phyloP scores from a whole-genome alignment of 1,140 invertebrate species.

The Myzus persicae region DNA sequence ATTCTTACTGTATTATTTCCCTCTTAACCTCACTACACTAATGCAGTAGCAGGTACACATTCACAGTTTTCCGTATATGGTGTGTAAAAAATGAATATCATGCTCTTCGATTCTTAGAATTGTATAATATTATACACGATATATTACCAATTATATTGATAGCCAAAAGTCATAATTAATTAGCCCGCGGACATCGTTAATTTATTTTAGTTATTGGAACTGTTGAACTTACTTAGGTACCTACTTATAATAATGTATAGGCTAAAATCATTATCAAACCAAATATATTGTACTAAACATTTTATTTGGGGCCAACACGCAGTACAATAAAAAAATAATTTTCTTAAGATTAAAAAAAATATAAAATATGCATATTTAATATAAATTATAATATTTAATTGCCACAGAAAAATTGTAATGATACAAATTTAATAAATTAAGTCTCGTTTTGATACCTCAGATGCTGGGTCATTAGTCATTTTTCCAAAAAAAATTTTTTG shows the following conservation, averaged over 20 bases:
- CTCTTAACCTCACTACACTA: background rate
- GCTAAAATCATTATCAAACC: background rate
- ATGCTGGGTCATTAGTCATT: slow-evolving; percentile 13
- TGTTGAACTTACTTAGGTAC: background rate
- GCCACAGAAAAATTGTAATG: background rate
- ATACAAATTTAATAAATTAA: slow-evolving; percentile 29
- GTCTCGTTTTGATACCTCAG: background rate
- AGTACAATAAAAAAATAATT: background rate
- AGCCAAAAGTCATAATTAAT: background rate
- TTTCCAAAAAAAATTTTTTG: slow-evolving; percentile 17
- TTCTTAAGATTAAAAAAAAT: background rate
- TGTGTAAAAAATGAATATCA: background rate
- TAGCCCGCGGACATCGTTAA: background rate
- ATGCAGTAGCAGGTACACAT: background rate
- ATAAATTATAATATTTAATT: background rate
- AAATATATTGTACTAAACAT: background rate
- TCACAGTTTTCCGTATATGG: background rate
- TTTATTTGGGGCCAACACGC: background rate
- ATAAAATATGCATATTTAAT: background rate
- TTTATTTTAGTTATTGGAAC: background rate
- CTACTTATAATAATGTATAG: background rate
- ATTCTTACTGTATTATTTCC: background rate
- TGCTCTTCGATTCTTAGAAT: background rate
- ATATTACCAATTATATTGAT: background rate
- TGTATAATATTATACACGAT: background rate